Percentiles rank a stretch among this genome's conserved stretches.
These are phyloP conservation scores for Abrostola tripartita DNA, from an alignment of 2,888 invertebrate species.

Conservation along the genomic window DNA sequence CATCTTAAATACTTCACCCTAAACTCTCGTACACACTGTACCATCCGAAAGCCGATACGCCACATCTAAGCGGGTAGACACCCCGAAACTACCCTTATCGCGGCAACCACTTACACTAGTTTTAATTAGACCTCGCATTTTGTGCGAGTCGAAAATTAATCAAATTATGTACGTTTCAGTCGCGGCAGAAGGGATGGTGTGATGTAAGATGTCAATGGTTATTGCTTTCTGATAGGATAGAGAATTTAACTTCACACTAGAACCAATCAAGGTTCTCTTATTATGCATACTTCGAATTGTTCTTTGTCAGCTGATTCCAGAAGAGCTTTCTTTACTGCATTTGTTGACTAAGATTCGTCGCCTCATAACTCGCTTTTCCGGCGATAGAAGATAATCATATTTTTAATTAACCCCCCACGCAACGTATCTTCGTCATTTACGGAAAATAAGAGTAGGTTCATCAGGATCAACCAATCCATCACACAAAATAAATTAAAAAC, in stretches of 20 bases:
- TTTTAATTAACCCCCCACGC: no score
- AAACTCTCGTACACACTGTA: slow-evolving; percentile 35
- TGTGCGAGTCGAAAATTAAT: slow-evolving; percentile 86
- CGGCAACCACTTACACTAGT: slow-evolving; percentile 85
- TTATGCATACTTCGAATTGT: no score
- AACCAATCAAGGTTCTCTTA: no score
- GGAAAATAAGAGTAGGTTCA: no score
- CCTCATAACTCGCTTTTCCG: no score
- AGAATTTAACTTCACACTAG: no score
- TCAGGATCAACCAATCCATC: not conserved
- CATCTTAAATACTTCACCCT: slow-evolving; percentile 41
- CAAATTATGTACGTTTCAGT: slow-evolving; percentile 81
- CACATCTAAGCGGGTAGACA: slow-evolving; percentile 65
- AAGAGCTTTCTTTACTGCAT: no score
- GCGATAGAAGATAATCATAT: no score
- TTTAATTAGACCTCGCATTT: slow-evolving; percentile 86
- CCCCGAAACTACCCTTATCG: slow-evolving; percentile 81
- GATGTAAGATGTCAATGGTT: slow-evolving; percentile 35
- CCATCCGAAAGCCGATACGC: slow-evolving; percentile 63
- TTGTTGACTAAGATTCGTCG: no score
- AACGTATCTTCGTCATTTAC: no score
- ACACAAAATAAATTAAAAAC: not conserved
- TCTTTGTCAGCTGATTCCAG: no score
- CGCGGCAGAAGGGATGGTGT: slow-evolving; percentile 66
- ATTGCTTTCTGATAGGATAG: not conserved